Conservation (phyloP, 1,140 invertebrate species). For the Asobara japonica region DNA sequence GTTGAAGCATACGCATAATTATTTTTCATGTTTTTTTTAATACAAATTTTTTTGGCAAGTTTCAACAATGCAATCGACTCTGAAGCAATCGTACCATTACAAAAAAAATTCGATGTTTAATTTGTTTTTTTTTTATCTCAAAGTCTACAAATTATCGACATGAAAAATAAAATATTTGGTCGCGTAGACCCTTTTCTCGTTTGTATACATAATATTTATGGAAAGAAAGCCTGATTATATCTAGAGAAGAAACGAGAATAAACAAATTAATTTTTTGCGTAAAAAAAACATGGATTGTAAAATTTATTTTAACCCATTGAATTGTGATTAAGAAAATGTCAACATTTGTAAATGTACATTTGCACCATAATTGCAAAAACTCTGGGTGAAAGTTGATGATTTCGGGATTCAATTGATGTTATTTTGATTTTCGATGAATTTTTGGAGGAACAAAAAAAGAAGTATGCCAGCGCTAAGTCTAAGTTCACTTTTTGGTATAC, state of each 20-base stretch:
- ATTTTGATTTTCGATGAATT: slow-evolving; percentile 10
- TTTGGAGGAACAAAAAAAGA: slow-evolving; percentile 12
- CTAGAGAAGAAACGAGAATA: slow-evolving; percentile 36
- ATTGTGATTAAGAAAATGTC: background rate
- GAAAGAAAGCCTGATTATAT: slow-evolving; percentile 38
- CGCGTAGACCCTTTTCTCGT: slow-evolving; percentile 19
- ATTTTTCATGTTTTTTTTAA: background rate
- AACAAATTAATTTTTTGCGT: slow-evolving; percentile 35
- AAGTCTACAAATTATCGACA: slow-evolving; percentile 8
- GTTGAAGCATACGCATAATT: background rate
- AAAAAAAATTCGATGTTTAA: background rate
- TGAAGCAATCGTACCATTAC: background rate
- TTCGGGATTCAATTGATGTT: background rate
- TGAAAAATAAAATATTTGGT: slow-evolving; percentile 6
- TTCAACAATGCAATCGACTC: slow-evolving; percentile 9
- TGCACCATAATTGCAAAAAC: background rate
- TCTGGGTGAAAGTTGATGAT: background rate
- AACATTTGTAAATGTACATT: slow-evolving; percentile 14
- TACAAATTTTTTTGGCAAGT: slow-evolving; percentile 9
- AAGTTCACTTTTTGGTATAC: slow-evolving; percentile 55
- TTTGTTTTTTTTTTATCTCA: slow-evolving; percentile 6
- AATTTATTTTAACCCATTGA: background rate
- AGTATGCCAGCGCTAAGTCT: slow-evolving; percentile 39
- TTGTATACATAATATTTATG: slow-evolving; percentile 34
- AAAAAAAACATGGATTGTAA: too few relatives aligned